Evolutionary conservation across 1,140 invertebrate genomes (phyloP), one percentile per base, ranked within the genome.

Genomic region (Zaprionus davidi): DNA sequence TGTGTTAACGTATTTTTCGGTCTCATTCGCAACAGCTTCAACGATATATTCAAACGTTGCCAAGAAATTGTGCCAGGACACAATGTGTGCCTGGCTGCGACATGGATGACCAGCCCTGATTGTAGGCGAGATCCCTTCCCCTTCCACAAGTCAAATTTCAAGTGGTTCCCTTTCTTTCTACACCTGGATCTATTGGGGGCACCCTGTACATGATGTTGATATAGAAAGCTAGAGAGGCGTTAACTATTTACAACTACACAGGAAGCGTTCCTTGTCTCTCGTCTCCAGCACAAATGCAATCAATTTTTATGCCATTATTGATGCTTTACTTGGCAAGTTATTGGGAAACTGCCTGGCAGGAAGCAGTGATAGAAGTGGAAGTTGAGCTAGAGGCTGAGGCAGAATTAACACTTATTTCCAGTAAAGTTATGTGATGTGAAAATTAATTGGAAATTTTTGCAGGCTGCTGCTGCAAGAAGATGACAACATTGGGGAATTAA

Each of bases 251-350:
- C 41, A 72, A 64, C 36, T 64, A 26, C 17, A 66, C 41, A 46
- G 41, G 0, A 9, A 9, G 7, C 65, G 26, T 28, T 36, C 38
- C 26, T 7, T 22, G 49, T 55, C 24, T 64, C 41, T 17, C 41
- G 36, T 41, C 5, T n/a, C 4, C 13, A 41, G 15, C 67, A 77
- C 53, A 85, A 87, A 87, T 88, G 85, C 90, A 90, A 88, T 88
- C 85, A 90, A 84, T 84, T 88, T 88, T 88, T 88, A 84, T 84
- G 78, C 85, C 76, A 88, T 88, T 88, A 88, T 88, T 88, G 85
- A 88, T 90, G 85, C 85, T 81, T 88, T 72, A 78, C 66, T 81
- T 65, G 72, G 75, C 85, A 84, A 88, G 84, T 79, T 81, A 66
- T 63, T 64, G 75, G 76, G 62, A 56, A 76, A 66, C 59, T 76